These are phyloP conservation scores for Aix galericulata DNA, from an alignment of 2,113 vertebrate species.

Conservation along the genomic window DNA sequence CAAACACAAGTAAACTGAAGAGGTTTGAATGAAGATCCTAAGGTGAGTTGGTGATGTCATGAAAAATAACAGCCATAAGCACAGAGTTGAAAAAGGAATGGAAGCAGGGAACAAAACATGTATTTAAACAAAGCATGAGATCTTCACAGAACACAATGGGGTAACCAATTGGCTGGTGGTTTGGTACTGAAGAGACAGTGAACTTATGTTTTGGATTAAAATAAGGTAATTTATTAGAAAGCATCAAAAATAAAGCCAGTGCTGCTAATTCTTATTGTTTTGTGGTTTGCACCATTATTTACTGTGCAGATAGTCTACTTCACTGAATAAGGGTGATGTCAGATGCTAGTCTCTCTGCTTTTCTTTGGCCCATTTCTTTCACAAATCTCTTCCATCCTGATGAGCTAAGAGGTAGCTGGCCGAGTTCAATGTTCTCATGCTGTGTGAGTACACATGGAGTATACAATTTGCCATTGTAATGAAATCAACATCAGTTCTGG, in stretches of 20 bases:
- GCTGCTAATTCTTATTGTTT: not conserved
- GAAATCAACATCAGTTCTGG: not conserved
- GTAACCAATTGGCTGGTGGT: not conserved
- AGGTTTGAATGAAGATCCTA: not conserved
- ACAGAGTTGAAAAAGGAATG: not conserved
- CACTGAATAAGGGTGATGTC: not conserved
- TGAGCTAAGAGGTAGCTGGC: not conserved
- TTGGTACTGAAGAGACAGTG: not conserved
- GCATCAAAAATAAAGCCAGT: not conserved
- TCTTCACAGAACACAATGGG: not conserved
- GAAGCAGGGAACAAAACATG: not conserved
- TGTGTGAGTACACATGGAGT: no score
- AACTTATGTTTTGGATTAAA: not conserved
- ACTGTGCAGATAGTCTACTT: not conserved
- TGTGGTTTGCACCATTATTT: not conserved
- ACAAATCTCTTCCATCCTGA: not conserved
- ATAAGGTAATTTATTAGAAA: not conserved
- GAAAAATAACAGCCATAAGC: not conserved
- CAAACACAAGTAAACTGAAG: not conserved
- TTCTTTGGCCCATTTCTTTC: not conserved
- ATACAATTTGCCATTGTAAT: not conserved
- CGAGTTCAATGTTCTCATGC: not conserved
- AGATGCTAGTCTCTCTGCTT: not conserved
- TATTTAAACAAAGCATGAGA: not conserved
- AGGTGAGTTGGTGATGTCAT: not conserved